A percentile compares a stretch with the other conserved stretches of the same genome.
Conservation (phyloP, 2,797 vertebrate species). For the Lophotriccus pileatus region DNA sequence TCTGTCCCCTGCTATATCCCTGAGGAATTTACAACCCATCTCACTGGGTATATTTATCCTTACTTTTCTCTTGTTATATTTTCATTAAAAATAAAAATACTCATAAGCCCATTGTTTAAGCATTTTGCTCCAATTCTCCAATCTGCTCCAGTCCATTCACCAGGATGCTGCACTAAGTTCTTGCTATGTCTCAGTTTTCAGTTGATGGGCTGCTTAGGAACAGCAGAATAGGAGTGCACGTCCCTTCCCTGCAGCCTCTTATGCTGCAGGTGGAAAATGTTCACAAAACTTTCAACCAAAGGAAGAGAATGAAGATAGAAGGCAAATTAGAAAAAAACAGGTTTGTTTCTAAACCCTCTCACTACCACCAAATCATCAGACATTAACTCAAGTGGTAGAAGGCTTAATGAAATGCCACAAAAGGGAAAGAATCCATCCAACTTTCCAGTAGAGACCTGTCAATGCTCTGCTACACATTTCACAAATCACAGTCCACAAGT, state of each 20-base stretch:
- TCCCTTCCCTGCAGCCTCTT: neutral
- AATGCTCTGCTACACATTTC: neutral
- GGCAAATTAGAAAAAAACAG: neutral
- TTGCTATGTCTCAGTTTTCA: neutral
- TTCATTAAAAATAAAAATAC: neutral
- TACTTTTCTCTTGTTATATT: neutral
- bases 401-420: neutral
- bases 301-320: neutral
- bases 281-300: neutral
- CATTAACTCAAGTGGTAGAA: neutral
- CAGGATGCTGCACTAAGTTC: neutral
- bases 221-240: neutral
- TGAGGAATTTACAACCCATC: neutral
- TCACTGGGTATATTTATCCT: neutral
- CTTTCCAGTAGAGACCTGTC: neutral
- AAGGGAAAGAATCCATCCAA: neutral
- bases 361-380: neutral
- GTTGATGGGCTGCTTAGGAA: neutral
- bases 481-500: neutral
- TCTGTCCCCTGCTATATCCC: neutral
- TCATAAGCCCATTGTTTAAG: neutral
- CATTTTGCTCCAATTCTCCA: neutral
- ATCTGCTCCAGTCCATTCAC: rapidly evolving
- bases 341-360: neutral
- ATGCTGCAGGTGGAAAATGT: neutral